Base-by-base conservation (phyloP, 2,113 vertebrate genomes). In the Nycticebus coucang region DNA sequence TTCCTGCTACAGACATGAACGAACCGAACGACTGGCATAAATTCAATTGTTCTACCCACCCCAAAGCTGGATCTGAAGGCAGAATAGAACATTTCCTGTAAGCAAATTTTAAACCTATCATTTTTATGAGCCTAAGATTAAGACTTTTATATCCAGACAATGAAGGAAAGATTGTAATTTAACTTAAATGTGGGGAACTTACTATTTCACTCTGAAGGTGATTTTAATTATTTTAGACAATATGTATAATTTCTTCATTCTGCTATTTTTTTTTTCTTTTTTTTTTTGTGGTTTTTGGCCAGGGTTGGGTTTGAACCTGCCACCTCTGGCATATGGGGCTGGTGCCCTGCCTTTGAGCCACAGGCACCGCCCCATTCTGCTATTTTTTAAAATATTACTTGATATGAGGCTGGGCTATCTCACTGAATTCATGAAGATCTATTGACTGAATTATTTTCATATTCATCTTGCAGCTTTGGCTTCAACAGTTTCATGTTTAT, bases 151-250 rank as follows among this genome's bases (percentile, higher is more conserved):
- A 50, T 30, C 4, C 4, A 66, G 2, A 66, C 18, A 77, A 87
- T n/a, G 41, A 87, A 80, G 14, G 5, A 57, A 75, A 85, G 74
- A 74, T 2, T 64, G 30, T 57, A 30, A 17, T 78, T 80, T 75
- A 74, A 17, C 75, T 72, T 45, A 19, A 9, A 22, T 69, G n/a
- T 30, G 71, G 53, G 21, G 18, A 89, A 71, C 75, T 50, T 83
- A 35, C 35, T 60, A 57, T 86, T 89, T 86, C 59, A 68, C 33
- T 21, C 19, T 37, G 17, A 86, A 93, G 35, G 55, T 81, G 28
- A 78, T 35, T 84, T 88, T 71, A 45, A 93, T 96, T 37, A 45
- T 55, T 90, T 91, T 33, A 88, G 59, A 77, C 7, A 78, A 53
- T 13, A 55, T 33, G 10, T 37, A 35, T 74, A 10, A 75, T 80